phyloP scores from a whole-genome alignment of 2,888 invertebrate genomes.

The Lampropteryx suffumata region DNA sequence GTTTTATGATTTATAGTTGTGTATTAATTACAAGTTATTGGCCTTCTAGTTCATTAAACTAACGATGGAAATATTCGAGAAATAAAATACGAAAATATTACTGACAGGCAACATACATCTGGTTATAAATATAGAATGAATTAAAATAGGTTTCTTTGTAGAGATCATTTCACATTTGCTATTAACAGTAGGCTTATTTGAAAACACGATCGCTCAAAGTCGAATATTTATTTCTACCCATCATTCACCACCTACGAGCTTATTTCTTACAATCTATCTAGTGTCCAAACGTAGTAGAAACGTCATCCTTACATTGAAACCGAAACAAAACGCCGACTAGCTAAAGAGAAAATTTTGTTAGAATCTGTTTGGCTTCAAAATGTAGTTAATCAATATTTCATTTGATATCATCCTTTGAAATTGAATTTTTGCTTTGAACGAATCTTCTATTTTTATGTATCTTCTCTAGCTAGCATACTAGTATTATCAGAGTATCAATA shows the following conservation, averaged over 20 bases:
- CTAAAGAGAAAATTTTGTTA: too few relatives aligned
- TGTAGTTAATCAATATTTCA: too few relatives aligned
- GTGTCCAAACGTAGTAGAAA: background rate
- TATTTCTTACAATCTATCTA: conserved; percentile 11
- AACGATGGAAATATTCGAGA: background rate
- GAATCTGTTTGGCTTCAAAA: too few relatives aligned
- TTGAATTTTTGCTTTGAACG: too few relatives aligned
- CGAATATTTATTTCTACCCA: conserved; percentile 18
- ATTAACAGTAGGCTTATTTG: conserved; percentile 4
- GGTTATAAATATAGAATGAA: conserved; percentile 12
- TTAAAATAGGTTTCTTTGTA: conserved; percentile 14
- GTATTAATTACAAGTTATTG: too few relatives aligned
- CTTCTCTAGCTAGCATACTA: too few relatives aligned
- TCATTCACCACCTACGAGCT: conserved; percentile 20
- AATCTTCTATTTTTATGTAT: too few relatives aligned
- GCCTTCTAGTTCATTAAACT: too few relatives aligned
- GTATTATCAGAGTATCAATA: too few relatives aligned
- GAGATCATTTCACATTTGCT: conserved; percentile 12
- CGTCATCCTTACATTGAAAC: background rate
- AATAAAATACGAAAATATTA: conserved; percentile 9
- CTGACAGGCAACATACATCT: conserved; percentile 16
- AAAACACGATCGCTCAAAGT: conserved; percentile 20
- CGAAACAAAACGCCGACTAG: background rate
- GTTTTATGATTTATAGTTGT: too few relatives aligned
- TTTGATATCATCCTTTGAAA: too few relatives aligned